Conservation (phyloP, 2,797 vertebrate genomes). For the Peromyscus nudipes region DNA sequence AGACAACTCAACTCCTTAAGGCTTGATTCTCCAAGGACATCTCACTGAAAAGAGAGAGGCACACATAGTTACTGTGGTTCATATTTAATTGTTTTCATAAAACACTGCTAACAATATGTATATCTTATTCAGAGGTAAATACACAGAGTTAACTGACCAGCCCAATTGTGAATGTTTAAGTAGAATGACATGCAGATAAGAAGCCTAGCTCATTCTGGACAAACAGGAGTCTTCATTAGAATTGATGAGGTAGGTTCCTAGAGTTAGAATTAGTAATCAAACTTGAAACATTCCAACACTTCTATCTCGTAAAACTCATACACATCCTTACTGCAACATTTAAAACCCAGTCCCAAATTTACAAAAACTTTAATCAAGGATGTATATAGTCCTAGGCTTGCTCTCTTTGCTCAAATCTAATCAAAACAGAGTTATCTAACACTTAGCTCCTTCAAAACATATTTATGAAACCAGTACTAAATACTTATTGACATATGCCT, state of each 20-base stretch:
- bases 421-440: background rate
- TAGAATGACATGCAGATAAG: background rate
- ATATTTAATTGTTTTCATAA: slow-evolving; percentile 87
- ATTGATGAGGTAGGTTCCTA: background rate
- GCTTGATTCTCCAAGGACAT: slow-evolving; percentile 84
- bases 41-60: slow-evolving; percentile 83
- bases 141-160: background rate
- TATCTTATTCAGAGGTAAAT: slow-evolving; percentile 73
- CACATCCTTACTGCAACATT: background rate
- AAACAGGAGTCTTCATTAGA: background rate
- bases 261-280: background rate
- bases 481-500: background rate
- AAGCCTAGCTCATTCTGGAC: background rate
- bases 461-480: background rate
- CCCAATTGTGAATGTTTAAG: background rate
- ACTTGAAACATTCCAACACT: background rate
- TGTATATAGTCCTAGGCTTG: fast-evolving
- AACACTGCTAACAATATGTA: slow-evolving; percentile 82
- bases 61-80: slow-evolving; percentile 83
- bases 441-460: background rate
- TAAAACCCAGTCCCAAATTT: background rate
- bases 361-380: background rate
- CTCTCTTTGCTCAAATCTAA: background rate
- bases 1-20: slow-evolving; percentile 83
- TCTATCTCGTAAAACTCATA: background rate